phyloP scores from a whole-genome alignment of 2,797 vertebrate species.

The Microctenopoma lineatum region DNA sequence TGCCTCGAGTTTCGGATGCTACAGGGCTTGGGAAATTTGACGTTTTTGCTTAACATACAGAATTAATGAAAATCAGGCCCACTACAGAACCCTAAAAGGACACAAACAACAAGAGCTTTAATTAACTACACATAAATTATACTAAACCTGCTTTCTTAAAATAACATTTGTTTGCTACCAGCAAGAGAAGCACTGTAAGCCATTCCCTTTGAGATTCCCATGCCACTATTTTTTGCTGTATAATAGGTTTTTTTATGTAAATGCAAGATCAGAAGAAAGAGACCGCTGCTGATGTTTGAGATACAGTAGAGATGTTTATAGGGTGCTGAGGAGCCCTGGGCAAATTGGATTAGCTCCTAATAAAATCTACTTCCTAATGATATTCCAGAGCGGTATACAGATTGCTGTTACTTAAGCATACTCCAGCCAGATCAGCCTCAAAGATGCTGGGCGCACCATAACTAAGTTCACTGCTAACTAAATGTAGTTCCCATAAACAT shows the following conservation, averaged over 20 bases:
- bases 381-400: conserved; percentile 74
- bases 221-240: conserved; percentile 84
- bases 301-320: conserved; percentile 80
- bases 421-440: conserved; percentile 62
- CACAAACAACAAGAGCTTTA: conserved; percentile 88
- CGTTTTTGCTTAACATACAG: conserved; percentile 86
- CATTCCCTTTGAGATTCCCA: conserved; percentile 82
- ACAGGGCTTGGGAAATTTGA: conserved; percentile 78
- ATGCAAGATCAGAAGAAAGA: conserved; percentile 86
- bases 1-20: conserved; percentile 70
- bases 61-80: conserved; percentile 76
- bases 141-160: conserved; percentile 86
- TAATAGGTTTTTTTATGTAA: conserved; percentile 89
- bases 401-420: conserved; percentile 65
- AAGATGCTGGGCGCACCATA: conserved; percentile 70
- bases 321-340: conserved; percentile 78
- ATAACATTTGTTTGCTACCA: conserved; percentile 89
- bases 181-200: conserved; percentile 81
- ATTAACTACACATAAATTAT: conserved; percentile 90
- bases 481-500: conserved; percentile 69
- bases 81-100: conserved; percentile 81
- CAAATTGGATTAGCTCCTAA: conserved; percentile 80
- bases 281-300: conserved; percentile 81
- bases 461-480: conserved; percentile 62
- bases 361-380: conserved; percentile 82